phyloP scores from a whole-genome alignment of 2,797 vertebrate species.

The Trachops cirrhosus region DNA sequence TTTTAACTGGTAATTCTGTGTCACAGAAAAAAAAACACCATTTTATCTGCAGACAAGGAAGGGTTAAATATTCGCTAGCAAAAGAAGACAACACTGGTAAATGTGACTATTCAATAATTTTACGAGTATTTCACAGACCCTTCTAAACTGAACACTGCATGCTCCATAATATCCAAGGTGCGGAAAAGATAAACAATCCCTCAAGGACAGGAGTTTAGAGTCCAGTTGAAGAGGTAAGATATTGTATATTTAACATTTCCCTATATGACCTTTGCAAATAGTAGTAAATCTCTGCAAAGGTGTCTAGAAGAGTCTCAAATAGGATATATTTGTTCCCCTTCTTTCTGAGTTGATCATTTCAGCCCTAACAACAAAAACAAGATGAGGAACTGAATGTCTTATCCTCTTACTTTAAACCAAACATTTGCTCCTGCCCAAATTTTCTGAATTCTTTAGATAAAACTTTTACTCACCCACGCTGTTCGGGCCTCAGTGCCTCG shows the following conservation, averaged over 20 bases:
- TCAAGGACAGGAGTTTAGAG: not conserved
- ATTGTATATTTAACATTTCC: not conserved
- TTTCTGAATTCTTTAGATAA: not conserved
- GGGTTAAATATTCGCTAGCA: not conserved
- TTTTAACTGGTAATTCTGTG: conserved; percentile 22
- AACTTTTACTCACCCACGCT: not conserved
- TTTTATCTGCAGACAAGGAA: not conserved
- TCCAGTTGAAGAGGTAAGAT: not conserved
- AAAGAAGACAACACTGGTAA: not conserved
- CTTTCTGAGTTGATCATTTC: not conserved
- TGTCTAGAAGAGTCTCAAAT: conserved; percentile 7
- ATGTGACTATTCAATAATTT: not conserved
- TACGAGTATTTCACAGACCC: not conserved
- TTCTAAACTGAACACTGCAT: not conserved
- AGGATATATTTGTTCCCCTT: not conserved
- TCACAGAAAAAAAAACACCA: not conserved
- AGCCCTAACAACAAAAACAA: not conserved
- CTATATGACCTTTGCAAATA: not conserved
- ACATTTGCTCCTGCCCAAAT: not conserved
- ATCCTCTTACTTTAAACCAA: not conserved
- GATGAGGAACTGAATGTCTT: not conserved
- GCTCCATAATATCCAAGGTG: not conserved
- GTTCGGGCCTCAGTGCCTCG: not conserved
- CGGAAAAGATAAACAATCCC: not conserved
- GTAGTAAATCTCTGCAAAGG: conserved; percentile 28